These are phyloP conservation scores for Apostichopus parvimensis DNA, from an alignment of 35 echinoderm and acorn worm species.

Conservation along the genomic window DNA sequence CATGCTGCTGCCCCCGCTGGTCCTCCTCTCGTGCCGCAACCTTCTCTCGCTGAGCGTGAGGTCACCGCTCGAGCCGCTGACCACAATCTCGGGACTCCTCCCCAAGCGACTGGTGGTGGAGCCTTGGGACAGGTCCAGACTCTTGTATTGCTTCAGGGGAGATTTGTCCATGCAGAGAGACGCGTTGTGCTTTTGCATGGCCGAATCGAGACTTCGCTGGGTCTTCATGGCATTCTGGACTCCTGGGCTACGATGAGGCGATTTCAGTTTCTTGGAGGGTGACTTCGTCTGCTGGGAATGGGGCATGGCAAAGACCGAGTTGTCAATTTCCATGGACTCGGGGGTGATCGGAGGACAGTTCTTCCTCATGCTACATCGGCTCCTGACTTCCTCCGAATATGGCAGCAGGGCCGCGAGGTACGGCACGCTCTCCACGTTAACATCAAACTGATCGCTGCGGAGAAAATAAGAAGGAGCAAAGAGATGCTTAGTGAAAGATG, in stretches of 20 bases:
- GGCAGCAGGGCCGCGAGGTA: constrained; percentile 91
- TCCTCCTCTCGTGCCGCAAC: constrained; percentile 59
- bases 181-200: constrained; percentile 71
- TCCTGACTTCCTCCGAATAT: constrained; percentile 93
- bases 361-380: constrained; percentile 89
- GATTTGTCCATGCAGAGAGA: constrained; percentile 70
- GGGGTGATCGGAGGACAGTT: constrained; percentile 77
- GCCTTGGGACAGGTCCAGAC: constrained; percentile 70
- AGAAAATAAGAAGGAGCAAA: background rate
- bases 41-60: constrained; percentile 55
- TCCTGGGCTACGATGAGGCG: constrained; percentile 62
- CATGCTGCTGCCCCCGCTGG: constrained; percentile 67
- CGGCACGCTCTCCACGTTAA: constrained; percentile 89
- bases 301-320: constrained; percentile 72
- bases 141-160: constrained; percentile 84
- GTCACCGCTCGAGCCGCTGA: constrained; percentile 56
- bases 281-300: constrained; percentile 33
- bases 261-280: constrained; percentile 70
- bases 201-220: constrained; percentile 87
- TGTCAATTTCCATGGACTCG: constrained; percentile 81
- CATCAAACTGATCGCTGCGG: constrained; percentile 97
- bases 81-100: constrained; percentile 57
- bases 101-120: constrained; percentile 4
- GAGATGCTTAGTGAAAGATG: background rate
- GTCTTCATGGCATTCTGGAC: constrained; percentile 78